phyloP scores from a whole-genome alignment of 2,797 vertebrate species.

The Catostomus latipinnis region DNA sequence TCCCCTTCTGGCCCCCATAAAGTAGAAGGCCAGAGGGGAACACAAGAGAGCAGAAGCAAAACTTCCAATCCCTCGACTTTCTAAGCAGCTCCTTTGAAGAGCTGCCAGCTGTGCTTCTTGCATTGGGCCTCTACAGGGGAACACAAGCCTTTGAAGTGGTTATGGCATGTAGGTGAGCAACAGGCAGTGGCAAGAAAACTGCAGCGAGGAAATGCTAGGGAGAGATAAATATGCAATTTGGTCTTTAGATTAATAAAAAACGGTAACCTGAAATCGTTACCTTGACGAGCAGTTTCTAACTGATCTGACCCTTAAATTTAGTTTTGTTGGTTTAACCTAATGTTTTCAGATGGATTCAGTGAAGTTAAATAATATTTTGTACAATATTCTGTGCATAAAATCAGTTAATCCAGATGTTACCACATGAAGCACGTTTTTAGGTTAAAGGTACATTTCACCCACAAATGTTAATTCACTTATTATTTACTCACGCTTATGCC shows the following conservation, averaged over 20 bases:
- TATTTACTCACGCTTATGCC: too few relatives aligned
- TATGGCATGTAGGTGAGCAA: constrained; percentile 38
- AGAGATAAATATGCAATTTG: neutral
- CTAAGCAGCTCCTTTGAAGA: constrained; percentile 45
- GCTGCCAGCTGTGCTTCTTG: constrained; percentile 62
- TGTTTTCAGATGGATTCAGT: too few relatives aligned
- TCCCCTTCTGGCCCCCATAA: constrained; percentile 40
- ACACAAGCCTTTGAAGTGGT: constrained; percentile 56
- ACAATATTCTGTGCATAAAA: too few relatives aligned
- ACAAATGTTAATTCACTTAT: too few relatives aligned
- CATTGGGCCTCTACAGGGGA: constrained; percentile 40
- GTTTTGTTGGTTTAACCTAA: too few relatives aligned
- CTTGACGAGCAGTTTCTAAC: too few relatives aligned
- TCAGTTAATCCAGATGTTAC: neutral
- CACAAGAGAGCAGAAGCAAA: constrained; percentile 14
- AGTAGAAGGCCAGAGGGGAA: constrained; percentile 21
- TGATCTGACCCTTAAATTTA: too few relatives aligned
- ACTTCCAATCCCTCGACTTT: neutral
- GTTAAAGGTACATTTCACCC: too few relatives aligned
- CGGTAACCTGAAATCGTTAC: too few relatives aligned
- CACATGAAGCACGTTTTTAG: too few relatives aligned
- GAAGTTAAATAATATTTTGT: too few relatives aligned
- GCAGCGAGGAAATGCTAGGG: neutral
- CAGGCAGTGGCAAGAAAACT: constrained; percentile 15
- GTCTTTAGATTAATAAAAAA: too few relatives aligned